Percentiles rank a stretch among this genome's conserved stretches.
These are phyloP conservation scores for Agelastica alni DNA, from an alignment of 2,888 invertebrate species.

Conservation along the genomic window DNA sequence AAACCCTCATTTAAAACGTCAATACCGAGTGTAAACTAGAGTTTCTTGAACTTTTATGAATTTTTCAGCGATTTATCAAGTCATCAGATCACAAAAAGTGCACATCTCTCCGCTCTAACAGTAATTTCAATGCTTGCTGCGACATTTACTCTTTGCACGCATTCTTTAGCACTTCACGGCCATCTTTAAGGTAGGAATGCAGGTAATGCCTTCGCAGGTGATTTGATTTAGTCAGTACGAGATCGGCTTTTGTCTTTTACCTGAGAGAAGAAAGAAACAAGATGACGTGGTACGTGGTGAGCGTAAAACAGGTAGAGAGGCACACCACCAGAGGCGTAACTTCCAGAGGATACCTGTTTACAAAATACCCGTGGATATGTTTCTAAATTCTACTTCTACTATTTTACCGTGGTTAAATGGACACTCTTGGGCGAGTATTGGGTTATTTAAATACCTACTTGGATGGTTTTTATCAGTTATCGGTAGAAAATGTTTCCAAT, in stretches of 20 bases:
- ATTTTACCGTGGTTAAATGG: no score
- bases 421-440: no score
- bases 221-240: conserved; percentile 33
- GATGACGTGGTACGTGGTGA: conserved; percentile 28
- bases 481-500: no score
- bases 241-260: conserved; percentile 33
- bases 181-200: conserved; percentile 52
- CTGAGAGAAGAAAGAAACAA: conserved; percentile 28
- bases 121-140: conserved; percentile 34
- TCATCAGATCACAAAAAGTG: conserved; percentile 38
- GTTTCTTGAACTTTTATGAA: conserved; percentile 20
- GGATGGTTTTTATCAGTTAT: no score
- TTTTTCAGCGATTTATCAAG: conserved; percentile 26
- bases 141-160: conserved; percentile 48
- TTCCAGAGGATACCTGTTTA: no score
- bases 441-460: no score
- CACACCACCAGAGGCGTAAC: conserved; percentile 3
- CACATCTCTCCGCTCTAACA: conserved; percentile 46
- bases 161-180: conserved; percentile 49
- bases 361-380: no score
- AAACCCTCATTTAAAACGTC: conserved; percentile 8
- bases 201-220: conserved; percentile 44
- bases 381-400: no score
- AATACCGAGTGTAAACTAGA: background rate
- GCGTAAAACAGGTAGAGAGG: conserved; percentile 22